Base-by-base conservation (phyloP, 2,888 invertebrate species). In the Tricholauxania praeusta region DNA sequence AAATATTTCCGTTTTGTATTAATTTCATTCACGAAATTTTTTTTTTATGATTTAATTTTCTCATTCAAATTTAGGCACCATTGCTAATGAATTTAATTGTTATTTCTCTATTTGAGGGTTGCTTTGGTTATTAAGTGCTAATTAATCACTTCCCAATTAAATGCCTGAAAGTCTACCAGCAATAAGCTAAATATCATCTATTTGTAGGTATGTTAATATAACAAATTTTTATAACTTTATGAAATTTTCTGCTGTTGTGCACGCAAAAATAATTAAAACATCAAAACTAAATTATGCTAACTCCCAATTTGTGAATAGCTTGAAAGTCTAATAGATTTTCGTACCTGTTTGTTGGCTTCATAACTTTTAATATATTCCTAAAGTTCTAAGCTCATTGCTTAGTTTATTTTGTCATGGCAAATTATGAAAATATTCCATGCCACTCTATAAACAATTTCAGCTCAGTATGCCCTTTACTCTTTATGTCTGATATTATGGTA, bases 101-200 rank as follows among this genome's bases (percentile, higher is more conserved):
- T 39, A 39, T 22, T 57, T 28, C 6, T 4, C 57, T 57, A 28
- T 28, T 28, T 57, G 6, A 57, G 57, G 57, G 57, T 57, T 28
- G 57, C 57, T 57, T 57, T 19, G 19, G 28, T 64, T 64, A 77
- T 78, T 72, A 78, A 76, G 78, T 78, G 78, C 77, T 77, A 78
- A 78, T 78, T 78, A 77, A 78, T 78, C 76, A 77, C 78, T 78
- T 78, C 72, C 76, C 76, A 64, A 64, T 64, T 51, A 64, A 19
- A 51, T 19, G 19, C 19, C 14, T 17, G 22, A 39, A 39, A 39
- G 10, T 39, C 39, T 39, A 39, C 39, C 5, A 39, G 8, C 7
- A 10, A 39, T 39, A 39, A 39, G 39, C 39, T 39, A 39, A 2
- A 10, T 10, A 39, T 4, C 28, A 3, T 28, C 4, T 28, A 28